A percentile compares a stretch with the other conserved stretches of the same genome.
These are phyloP conservation scores for Epinotia demarniana DNA, from an alignment of 2,888 invertebrate species.

Conservation along the genomic window DNA sequence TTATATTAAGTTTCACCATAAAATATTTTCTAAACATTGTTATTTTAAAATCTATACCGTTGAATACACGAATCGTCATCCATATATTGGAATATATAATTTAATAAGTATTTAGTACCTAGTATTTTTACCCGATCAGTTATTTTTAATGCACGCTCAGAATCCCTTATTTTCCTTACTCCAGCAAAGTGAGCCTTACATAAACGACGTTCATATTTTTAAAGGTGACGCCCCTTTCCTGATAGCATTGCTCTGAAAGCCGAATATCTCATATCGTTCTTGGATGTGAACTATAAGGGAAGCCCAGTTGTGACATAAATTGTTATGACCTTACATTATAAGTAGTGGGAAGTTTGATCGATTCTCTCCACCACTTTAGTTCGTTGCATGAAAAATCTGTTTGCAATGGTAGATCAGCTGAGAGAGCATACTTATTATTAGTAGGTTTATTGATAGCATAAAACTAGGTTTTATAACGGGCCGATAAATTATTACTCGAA, in stretches of 20 bases:
- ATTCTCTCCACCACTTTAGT: conserved; percentile 32
- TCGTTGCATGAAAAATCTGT: conserved; percentile 4
- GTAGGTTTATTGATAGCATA: background rate
- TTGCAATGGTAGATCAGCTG: background rate
- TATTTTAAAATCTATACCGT: no score
- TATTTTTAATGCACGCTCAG: conserved; percentile 3
- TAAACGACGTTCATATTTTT: conserved; percentile 46
- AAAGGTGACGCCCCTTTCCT: conserved; percentile 44
- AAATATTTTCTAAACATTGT: no score
- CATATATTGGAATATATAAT: background rate
- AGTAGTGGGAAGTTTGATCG: conserved; percentile 25
- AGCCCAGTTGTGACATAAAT: conserved; percentile 40
- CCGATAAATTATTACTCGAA: no score
- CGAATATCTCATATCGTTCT: conserved; percentile 41
- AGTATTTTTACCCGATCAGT: conserved; percentile 3
- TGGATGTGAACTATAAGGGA: conserved; percentile 41
- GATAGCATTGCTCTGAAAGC: conserved; percentile 44
- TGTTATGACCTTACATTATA: conserved; percentile 40
- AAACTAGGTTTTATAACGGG: background rate
- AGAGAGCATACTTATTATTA: background rate
- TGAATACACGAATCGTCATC: background rate
- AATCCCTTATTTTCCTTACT: conserved; percentile 43
- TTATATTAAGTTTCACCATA: no score
- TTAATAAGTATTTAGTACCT: conserved; percentile 21
- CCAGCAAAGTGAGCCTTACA: conserved; percentile 42